Conservation (phyloP, 2,113 vertebrate species). For the Alces alces region DNA sequence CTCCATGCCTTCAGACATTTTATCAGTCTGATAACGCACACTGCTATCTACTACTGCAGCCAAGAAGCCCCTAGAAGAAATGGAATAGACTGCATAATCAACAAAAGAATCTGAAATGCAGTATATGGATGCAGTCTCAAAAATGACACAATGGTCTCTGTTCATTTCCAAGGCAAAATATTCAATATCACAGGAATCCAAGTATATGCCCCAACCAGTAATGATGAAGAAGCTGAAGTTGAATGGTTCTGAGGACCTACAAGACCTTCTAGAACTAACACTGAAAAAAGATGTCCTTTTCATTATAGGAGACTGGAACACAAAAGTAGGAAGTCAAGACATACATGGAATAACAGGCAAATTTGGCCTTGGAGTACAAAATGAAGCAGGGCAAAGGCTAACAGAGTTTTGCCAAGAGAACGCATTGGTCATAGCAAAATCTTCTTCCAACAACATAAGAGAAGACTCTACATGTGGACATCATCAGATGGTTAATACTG, state of each 20-base stretch:
- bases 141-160: neutral
- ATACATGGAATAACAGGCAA: neutral
- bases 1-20: neutral
- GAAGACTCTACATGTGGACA: neutral
- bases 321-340: neutral
- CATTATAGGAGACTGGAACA: neutral
- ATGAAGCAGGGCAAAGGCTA: neutral
- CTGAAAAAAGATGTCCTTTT: neutral
- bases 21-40: neutral
- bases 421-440: neutral
- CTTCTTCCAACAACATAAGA: neutral
- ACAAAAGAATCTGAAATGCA: neutral
- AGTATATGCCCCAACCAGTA: neutral
- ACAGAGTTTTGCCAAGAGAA: neutral
- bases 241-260: neutral
- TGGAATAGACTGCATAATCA: neutral
- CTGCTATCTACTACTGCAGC: neutral
- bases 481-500: neutral
- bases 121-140: neutral
- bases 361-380: neutral
- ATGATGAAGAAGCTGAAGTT: neutral
- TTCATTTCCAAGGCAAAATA: neutral
- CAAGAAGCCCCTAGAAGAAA: neutral
- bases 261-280: neutral
- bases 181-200: neutral